Percentiles rank a stretch among this genome's conserved stretches.
Conservation (phyloP, 1,140 invertebrate species). For the Cyclina sinensis region DNA sequence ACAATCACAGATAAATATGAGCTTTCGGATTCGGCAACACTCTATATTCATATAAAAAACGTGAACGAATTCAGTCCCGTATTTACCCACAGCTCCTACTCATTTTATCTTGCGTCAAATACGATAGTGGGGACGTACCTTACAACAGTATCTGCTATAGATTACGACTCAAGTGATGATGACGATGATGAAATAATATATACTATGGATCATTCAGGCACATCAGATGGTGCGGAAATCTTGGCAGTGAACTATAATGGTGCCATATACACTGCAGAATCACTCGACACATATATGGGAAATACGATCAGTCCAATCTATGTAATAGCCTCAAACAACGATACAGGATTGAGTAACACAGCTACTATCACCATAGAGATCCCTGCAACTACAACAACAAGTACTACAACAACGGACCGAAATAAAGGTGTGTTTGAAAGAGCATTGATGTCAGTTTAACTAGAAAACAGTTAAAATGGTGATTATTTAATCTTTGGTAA, state of each 20-base stretch:
- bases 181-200: slow-evolving; percentile 41
- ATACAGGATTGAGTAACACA: background rate
- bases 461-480: too few relatives aligned
- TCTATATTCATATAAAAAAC: slow-evolving; percentile 42
- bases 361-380: slow-evolving; percentile 12
- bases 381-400: slow-evolving; percentile 17
- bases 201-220: background rate
- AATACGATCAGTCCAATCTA: background rate
- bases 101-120: slow-evolving; percentile 46
- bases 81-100: slow-evolving; percentile 30
- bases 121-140: slow-evolving; percentile 34
- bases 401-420: slow-evolving; percentile 58
- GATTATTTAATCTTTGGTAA: too few relatives aligned
- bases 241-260: slow-evolving; percentile 39
- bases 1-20: slow-evolving; percentile 37
- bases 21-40: background rate
- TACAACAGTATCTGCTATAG: background rate
- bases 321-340: background rate
- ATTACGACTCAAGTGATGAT: slow-evolving; percentile 31
- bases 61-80: slow-evolving; percentile 28
- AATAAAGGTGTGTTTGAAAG: slow-evolving; percentile 22
- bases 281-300: background rate
- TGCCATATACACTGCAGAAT: background rate
- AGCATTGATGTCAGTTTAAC: background rate
- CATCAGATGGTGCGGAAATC: background rate